A percentile compares a stretch with the other conserved stretches of the same genome.
Conservation (phyloP, 2,797 vertebrate species). For the Ceryle rudis region DNA sequence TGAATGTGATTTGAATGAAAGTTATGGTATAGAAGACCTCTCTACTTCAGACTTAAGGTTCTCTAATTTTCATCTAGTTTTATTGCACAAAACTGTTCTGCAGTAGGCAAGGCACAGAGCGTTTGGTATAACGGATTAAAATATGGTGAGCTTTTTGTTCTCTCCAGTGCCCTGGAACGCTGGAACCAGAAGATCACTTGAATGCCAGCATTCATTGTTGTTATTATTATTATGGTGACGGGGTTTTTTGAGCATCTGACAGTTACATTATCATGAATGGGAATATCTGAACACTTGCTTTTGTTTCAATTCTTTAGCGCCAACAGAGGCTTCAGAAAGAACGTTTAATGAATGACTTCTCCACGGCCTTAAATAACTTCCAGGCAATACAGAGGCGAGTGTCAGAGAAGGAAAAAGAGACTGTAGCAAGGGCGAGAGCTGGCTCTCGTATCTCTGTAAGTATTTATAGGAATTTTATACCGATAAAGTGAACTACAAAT, state of each 20-base stretch:
- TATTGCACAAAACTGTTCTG: not conserved
- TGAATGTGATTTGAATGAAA: not conserved
- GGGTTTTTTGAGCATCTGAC: not conserved
- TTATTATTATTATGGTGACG: not conserved
- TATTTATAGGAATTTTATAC: not conserved
- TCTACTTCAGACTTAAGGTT: not conserved
- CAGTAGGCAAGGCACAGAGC: not conserved
- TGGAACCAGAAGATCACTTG: not conserved
- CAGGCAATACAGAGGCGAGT: slow-evolving; percentile 91
- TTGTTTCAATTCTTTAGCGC: slow-evolving; percentile 80
- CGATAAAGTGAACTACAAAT: fast-evolving
- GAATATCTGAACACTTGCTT: slow-evolving; percentile 12
- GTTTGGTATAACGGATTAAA: not conserved
- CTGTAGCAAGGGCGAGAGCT: slow-evolving; percentile 89
- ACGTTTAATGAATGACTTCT: slow-evolving; percentile 97
- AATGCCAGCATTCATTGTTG: not conserved
- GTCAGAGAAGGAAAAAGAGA: slow-evolving; percentile 94
- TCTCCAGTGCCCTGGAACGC: not conserved
- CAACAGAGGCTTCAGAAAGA: slow-evolving; percentile 96
- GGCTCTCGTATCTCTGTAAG: slow-evolving; percentile 87
- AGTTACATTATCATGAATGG: not conserved
- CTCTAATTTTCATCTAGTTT: too few species aligned
- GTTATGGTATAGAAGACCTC: not conserved
- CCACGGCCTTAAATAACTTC: slow-evolving; percentile 93
- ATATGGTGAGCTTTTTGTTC: not conserved